Base-by-base conservation (phyloP, 2,113 vertebrate species). In the Caranx ignobilis region DNA sequence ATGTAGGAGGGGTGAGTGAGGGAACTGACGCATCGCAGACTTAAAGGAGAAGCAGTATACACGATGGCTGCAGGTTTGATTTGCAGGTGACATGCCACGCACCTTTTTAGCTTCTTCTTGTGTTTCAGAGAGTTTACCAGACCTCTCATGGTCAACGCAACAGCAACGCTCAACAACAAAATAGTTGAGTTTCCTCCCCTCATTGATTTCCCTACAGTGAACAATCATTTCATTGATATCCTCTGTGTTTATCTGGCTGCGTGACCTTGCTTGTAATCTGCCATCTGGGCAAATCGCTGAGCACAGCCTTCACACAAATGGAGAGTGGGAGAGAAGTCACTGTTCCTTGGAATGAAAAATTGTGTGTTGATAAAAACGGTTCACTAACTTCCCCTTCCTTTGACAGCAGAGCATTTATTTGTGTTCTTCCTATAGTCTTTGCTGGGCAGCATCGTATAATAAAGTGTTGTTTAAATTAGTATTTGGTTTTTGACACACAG, bases 231-330 rank as follows among this genome's bases (percentile, higher is more conserved):
- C 56, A 75, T 80, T 78, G 65, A 56, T 41, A 79, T 71, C 37
- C 45, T 52, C 16, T 0, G 2, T 77, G 75, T 79, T 74, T 84
- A 71, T 83, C 47, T 76, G 41, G 55, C 37, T 56, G 73, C 56
- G 70, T 70, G 73, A 83, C 80, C 84, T 85, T 83, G 77, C 26
- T 34, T 45, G 26, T 64, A 81, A 78, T 90, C 59, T 79, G 73
- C 79, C 86, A 85, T 83, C 82, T 88, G 82, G 79, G 61, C 39
- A 35, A 81, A 85, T 55, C 55, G 78, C 71, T 82, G 77, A 71
- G 43, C 55, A 55, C 61, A 61, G 77, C 56, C 35, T 78, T 60
- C 54, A 48, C 69, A 55, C 32, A 70, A 77, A 61, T 55, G 34
- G 43, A 75, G 32, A 75, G 54, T 26, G 50, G 56, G 64, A 80